Conservation (phyloP, 2,888 invertebrate genomes). For the Vanessa cardui region DNA sequence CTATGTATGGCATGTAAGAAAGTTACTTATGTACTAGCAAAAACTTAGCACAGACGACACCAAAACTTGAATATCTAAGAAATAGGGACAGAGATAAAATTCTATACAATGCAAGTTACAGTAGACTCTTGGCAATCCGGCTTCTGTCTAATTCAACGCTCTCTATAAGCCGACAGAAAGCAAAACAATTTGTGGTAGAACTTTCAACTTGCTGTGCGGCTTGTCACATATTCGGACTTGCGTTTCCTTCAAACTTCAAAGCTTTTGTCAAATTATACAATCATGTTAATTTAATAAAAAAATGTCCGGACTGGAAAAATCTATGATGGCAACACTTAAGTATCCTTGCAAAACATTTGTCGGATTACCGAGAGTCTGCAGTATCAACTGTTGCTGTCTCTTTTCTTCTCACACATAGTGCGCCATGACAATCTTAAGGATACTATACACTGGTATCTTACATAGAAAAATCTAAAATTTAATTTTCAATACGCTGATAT, state of each 20-base stretch:
- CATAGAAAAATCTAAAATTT: slow-evolving; percentile 22
- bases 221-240: no score
- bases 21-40: slow-evolving; percentile 27
- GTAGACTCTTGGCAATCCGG: no score
- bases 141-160: no score
- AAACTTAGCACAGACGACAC: slow-evolving; percentile 18
- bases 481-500: slow-evolving; percentile 20
- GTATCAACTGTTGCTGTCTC: slow-evolving; percentile 3
- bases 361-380: neutral
- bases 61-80: neutral
- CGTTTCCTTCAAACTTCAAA: no score
- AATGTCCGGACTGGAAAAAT: no score
- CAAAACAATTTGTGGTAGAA: no score
- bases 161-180: no score
- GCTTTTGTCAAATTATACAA: no score
- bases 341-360: no score
- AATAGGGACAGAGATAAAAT: neutral
- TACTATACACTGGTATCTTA: slow-evolving; percentile 54
- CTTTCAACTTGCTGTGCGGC: no score
- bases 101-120: slow-evolving; percentile 1
- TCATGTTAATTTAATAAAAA: no score
- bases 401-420: neutral
- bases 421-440: slow-evolving; percentile 4
- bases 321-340: no score
- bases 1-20: slow-evolving; percentile 38